These are phyloP conservation scores for Callorhinus ursinus DNA, from an alignment of 2,113 vertebrate genomes.

Conservation along the genomic window DNA sequence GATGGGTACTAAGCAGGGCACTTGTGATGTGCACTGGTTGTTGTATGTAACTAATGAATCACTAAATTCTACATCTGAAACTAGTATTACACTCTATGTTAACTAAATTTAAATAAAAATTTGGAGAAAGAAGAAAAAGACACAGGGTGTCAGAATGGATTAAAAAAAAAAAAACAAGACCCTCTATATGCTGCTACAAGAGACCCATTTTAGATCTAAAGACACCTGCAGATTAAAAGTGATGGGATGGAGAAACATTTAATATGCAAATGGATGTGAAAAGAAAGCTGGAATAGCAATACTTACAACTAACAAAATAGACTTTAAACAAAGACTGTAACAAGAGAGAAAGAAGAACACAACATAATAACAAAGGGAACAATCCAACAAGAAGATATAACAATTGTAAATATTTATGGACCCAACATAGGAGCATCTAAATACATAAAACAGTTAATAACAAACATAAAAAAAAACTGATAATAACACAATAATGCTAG, in stretches of 20 bases:
- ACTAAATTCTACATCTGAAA: not conserved
- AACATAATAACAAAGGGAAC: not conserved
- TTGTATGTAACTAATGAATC: not conserved
- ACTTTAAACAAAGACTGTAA: not conserved
- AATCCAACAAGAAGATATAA: not conserved
- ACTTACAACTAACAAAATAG: not conserved
- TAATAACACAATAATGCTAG: not conserved
- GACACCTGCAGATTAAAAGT: not conserved
- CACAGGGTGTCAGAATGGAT: not conserved
- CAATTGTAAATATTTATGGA: not conserved
- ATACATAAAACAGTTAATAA: not conserved
- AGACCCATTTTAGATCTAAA: not conserved
- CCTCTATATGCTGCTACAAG: not conserved
- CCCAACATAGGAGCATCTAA: not conserved
- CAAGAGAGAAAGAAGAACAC: not conserved
- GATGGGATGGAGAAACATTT: not conserved
- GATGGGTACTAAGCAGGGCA: not conserved
- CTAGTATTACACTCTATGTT: not conserved
- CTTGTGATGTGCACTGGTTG: not conserved
- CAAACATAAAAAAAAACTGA: not conserved
- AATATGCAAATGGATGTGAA: not conserved
- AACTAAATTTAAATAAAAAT: not conserved
- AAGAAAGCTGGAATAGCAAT: not conserved
- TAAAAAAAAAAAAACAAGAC: not conserved
- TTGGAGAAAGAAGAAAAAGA: not conserved